These are phyloP conservation scores for Pantala flavescens DNA, from an alignment of 1,140 invertebrate species.

Conservation along the genomic window DNA sequence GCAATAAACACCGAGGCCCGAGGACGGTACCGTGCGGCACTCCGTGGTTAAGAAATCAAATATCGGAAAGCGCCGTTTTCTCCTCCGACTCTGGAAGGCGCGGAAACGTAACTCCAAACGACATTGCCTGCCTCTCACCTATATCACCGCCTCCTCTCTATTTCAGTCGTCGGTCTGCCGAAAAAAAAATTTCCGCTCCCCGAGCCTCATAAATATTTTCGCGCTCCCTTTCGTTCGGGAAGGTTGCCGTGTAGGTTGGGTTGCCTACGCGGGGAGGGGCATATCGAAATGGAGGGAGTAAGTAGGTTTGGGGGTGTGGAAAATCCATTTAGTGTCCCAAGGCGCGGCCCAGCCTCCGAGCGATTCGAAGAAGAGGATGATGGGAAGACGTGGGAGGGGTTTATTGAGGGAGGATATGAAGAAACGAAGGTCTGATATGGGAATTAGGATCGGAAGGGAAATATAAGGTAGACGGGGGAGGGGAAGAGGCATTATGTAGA, in stretches of 20 bases:
- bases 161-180: background rate
- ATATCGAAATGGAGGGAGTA: no score
- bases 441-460: no score
- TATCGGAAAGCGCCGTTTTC: no score
- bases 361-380: background rate
- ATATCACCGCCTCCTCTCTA: background rate
- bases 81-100: no score
- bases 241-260: no score
- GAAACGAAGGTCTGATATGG: no score
- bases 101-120: no score
- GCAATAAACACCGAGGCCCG: no score
- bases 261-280: background rate
- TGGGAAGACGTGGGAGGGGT: background rate
- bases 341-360: background rate
- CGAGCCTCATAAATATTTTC: background rate
- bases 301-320: background rate
- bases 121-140: background rate
- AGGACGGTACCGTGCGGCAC: no score
- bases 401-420: background rate
- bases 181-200: background rate
- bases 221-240: background rate
- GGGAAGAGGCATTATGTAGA: no score
- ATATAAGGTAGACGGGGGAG: no score
- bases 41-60: no score
- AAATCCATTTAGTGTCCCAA: conserved; percentile 6